Evolutionary conservation across 2,113 vertebrate species (phyloP), one percentile per base, ranked within the genome.

Genomic region (Hippocampus barbouri): DNA sequence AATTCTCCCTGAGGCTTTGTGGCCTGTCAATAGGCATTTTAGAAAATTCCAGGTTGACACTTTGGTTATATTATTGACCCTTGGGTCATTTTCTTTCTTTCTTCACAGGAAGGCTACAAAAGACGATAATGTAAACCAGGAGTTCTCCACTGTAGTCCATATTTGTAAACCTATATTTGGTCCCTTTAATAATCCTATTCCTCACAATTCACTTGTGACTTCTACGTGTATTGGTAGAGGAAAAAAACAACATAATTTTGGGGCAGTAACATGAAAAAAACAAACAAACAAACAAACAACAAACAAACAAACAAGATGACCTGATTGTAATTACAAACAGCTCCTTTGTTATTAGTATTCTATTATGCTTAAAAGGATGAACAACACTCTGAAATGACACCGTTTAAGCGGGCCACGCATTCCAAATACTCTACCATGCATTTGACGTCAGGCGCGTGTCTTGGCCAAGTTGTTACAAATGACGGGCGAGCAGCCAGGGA

Each of bases 251-350:
- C 0, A 5, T 59, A 34, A 30, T 57, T 15, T 53, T 27, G 25
- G 25, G 25, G 25, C 4, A 59, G 4, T 27, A 15, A 27, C 12
- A 11, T 27, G 11, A 3, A 59, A 43, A 57, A 43, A 68, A 84
- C 30, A 43, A 68, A 84, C 30, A 34, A 34, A 34, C 30, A 30
- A 30, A 2, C 30, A 30, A 30, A 30, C 30, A 34, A 34, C 30
- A 30, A 30, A 2, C 30, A 30, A 30, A 30, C 30, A 72, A 81
- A 76, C 59, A 83, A 79, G 9, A 40, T 66, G 12, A 70, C 47
- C 81, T 76, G 79, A 87, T 89, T 89, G 80, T 69, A 76, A 90
- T 88, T 89, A 86, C 56, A 77, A 82, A 84, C 81, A 82, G 80
- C 81, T 68, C 74, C 49, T 75, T 87, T 85, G 83, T 86, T 86